Conservation (phyloP, 2,797 vertebrate species). For the Astyanax mexicanus region DNA sequence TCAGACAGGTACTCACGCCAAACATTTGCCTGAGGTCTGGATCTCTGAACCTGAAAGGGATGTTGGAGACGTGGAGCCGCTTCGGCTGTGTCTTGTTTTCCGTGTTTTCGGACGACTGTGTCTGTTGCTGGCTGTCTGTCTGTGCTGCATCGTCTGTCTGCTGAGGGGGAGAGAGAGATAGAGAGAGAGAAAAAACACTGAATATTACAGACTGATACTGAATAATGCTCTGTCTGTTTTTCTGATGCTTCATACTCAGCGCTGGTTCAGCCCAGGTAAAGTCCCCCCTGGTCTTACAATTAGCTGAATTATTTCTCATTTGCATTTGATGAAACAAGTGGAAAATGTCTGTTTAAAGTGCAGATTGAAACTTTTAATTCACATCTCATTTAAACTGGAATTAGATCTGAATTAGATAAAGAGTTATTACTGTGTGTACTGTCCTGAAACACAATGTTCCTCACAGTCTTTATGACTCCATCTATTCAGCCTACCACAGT, state of each 20-base stretch:
- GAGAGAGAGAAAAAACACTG: background rate
- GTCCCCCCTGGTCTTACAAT: background rate
- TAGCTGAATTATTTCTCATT: background rate
- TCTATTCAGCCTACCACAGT: too few relatives aligned
- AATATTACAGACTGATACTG: background rate
- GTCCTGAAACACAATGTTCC: too few relatives aligned
- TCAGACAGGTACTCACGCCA: conserved; percentile 85
- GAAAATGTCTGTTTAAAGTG: background rate
- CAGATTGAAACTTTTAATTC: background rate
- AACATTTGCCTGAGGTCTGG: conserved; percentile 98
- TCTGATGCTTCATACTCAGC: background rate
- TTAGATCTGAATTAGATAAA: too few relatives aligned
- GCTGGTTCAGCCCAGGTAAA: background rate
- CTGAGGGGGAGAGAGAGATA: conserved; percentile 65
- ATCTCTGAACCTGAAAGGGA: conserved; percentile 97
- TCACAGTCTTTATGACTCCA: too few relatives aligned
- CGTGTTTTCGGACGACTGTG: conserved; percentile 90
- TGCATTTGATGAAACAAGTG: background rate
- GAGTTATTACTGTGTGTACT: too few relatives aligned
- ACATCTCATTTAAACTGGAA: background rate
- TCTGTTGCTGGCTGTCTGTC: conserved; percentile 89
- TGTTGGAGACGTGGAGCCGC: conserved; percentile 96
- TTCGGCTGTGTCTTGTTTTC: conserved; percentile 96
- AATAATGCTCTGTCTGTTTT: background rate
- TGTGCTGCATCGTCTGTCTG: conserved; percentile 95